phyloP scores from a whole-genome alignment of 1,140 invertebrate genomes.

The Anagrus nilaparvatae region DNA sequence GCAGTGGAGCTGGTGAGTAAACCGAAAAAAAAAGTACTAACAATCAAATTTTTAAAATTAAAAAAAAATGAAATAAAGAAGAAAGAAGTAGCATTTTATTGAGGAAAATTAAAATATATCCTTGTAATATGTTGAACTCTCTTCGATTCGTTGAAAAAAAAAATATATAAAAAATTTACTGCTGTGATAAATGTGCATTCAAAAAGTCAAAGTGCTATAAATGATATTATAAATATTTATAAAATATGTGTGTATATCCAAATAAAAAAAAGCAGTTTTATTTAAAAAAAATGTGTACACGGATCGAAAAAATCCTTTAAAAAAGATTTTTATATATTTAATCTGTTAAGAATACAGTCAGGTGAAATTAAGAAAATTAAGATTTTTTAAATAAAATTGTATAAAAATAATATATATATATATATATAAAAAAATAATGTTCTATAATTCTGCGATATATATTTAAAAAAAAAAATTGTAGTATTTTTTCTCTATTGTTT shows the following conservation, averaged over 20 bases:
- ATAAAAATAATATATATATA: no score
- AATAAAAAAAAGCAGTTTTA: constrained; percentile 2
- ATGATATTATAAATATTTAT: constrained; percentile 2
- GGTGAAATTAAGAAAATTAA: constrained; percentile 11
- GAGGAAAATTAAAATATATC: background rate
- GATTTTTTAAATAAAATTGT: no score
- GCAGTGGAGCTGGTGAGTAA: constrained; percentile 42
- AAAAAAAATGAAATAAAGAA: no score
- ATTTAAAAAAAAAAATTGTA: no score
- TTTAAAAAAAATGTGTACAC: background rate
- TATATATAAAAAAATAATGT: no score
- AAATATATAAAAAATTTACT: no score
- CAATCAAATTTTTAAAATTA: no score
- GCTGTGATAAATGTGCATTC: constrained; percentile 21
- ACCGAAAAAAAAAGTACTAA: background rate
- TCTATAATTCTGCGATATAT: no score
- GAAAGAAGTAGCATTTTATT: no score
- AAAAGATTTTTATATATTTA: constrained; percentile 3
- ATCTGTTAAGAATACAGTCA: constrained; percentile 14
- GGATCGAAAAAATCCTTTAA: constrained; percentile 6
- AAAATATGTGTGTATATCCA: background rate
- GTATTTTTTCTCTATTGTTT: no score
- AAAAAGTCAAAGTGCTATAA: constrained; percentile 15
- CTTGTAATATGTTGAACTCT: no score
- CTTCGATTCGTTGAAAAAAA: no score